Conservation (phyloP, 2,888 invertebrate species). For the Diadegma fenestrale region DNA sequence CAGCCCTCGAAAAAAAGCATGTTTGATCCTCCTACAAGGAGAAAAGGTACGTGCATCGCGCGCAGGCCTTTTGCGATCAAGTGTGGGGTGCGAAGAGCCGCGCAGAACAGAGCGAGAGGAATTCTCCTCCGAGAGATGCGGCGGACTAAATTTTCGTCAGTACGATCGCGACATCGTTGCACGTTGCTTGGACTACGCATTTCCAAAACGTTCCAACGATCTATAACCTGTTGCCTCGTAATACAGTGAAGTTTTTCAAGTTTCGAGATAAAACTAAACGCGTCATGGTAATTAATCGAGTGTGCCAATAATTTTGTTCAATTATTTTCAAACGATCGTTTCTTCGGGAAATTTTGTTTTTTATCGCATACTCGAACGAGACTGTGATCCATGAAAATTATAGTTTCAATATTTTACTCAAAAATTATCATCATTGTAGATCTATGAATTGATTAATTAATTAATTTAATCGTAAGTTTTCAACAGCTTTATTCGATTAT, state of each 20-base stretch:
- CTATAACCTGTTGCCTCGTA: conserved; percentile 42
- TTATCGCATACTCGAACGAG: too few relatives aligned
- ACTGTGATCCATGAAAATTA: too few relatives aligned
- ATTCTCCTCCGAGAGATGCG: conserved; percentile 33
- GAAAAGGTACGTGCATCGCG: conserved; percentile 36
- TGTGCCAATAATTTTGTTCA: not conserved
- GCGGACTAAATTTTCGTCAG: conserved; percentile 60
- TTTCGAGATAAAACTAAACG: not conserved
- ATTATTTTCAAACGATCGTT: not conserved
- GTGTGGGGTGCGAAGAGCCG: conserved; percentile 14
- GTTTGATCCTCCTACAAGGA: not conserved
- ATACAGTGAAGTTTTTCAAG: conserved; percentile 11
- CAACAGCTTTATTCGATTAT: not conserved
- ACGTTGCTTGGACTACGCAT: conserved; percentile 17
- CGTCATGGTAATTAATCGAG: conserved; percentile 1
- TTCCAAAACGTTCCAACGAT: not conserved
- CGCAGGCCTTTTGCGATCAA: conserved; percentile 51
- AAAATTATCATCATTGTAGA: too few relatives aligned
- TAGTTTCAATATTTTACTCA: too few relatives aligned
- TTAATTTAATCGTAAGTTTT: not conserved
- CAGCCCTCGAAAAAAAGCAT: not conserved
- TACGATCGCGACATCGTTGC: conserved; percentile 65
- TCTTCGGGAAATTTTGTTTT: not conserved
- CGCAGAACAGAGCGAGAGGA: conserved; percentile 14
- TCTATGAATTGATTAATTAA: not conserved